Conservation (phyloP, 1,140 invertebrate species). For the Muscidifurax raptorellus region DNA sequence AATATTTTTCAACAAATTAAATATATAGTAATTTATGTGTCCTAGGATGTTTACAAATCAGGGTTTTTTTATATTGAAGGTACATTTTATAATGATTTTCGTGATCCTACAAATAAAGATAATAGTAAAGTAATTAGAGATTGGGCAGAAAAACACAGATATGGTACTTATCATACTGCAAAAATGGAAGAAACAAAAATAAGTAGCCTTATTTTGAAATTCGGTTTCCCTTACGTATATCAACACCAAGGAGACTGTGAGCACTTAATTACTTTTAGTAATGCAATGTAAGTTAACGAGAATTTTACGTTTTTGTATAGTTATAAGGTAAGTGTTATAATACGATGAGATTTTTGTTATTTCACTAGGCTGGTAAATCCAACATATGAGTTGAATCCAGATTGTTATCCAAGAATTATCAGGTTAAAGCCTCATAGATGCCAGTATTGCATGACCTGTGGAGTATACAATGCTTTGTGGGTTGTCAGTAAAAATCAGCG, state of each 20-base stretch:
- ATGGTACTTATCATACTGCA: conserved; percentile 77
- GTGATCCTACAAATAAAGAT: conserved; percentile 78
- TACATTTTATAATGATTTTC: conserved; percentile 86
- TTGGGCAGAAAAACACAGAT: conserved; percentile 78
- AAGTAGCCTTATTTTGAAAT: conserved; percentile 79
- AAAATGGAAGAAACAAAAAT: conserved; percentile 81
- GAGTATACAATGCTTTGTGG: conserved; percentile 76
- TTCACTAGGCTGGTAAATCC: conserved; percentile 73
- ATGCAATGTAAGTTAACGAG: conserved; percentile 68
- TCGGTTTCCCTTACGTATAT: conserved; percentile 90
- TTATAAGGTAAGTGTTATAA: too few relatives aligned
- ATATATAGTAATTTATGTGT: too few relatives aligned
- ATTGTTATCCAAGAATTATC: conserved; percentile 76
- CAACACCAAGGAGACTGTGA: conserved; percentile 93
- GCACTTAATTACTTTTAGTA: conserved; percentile 87
- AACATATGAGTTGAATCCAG: conserved; percentile 71
- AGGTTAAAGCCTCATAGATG: conserved; percentile 68
- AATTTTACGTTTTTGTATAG: too few relatives aligned
- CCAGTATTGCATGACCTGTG: conserved; percentile 77
- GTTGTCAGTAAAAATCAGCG: conserved; percentile 77
- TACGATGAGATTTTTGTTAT: too few relatives aligned
- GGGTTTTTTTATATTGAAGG: conserved; percentile 88
- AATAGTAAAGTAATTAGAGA: conserved; percentile 80
- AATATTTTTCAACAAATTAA: too few relatives aligned
- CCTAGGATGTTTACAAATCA: conserved; percentile 79